Evolutionary conservation across 2,888 invertebrate genomes (phyloP).

Genomic region (Nebria salina): DNA sequence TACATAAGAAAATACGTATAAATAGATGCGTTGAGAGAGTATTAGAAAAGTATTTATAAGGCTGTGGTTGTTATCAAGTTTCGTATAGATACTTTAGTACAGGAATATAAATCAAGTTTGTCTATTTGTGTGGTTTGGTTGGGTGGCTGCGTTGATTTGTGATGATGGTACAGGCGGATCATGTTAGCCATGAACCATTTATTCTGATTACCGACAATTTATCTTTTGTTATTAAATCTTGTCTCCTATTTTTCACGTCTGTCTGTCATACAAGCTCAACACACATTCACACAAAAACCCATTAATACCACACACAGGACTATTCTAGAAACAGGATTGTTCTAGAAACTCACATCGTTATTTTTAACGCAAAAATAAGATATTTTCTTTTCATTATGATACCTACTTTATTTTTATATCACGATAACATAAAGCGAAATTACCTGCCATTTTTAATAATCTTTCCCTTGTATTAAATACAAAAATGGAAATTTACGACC

Average conservation of each 20-base stretch:
- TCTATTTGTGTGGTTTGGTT: constrained; percentile 1
- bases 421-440: no score
- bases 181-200: constrained; percentile 1
- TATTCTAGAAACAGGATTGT: neutral
- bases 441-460: no score
- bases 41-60: no score
- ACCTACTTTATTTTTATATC: no score
- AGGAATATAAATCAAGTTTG: neutral
- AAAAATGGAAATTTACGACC: no score
- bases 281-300: neutral
- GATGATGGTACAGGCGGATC: neutral
- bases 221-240: constrained; percentile 1
- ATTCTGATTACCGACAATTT: neutral
- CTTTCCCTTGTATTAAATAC: no score
- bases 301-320: neutral
- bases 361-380: neutral
- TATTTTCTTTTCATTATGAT: neutral
- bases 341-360: neutral
- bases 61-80: no score
- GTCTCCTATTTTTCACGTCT: neutral
- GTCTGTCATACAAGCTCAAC: neutral
- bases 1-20: no score
- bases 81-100: no score
- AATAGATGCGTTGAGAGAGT: no score
- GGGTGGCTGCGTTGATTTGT: neutral